Evolutionary conservation across 2,888 invertebrate species (phyloP).

Genomic region (Hyposoter didymator): DNA sequence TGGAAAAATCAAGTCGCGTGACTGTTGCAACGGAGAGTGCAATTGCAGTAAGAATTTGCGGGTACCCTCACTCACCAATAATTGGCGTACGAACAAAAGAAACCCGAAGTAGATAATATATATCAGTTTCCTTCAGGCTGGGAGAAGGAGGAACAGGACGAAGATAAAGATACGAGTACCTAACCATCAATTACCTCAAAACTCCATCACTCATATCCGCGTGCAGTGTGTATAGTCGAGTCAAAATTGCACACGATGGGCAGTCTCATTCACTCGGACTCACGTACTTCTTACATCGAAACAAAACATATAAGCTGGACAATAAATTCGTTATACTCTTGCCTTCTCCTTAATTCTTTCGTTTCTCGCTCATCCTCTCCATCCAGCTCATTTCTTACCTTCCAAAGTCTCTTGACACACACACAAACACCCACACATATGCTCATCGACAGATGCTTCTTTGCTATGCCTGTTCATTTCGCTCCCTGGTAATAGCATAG

Average conservation of each 20-base stretch:
- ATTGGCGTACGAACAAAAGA: slow-evolving; percentile 64
- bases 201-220: slow-evolving; percentile 67
- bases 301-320: slow-evolving; percentile 56
- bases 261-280: slow-evolving; percentile 39
- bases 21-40: slow-evolving; percentile 20
- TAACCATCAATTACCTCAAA: slow-evolving; percentile 67
- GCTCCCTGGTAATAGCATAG: slow-evolving; percentile 28
- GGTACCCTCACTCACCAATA: slow-evolving; percentile 49
- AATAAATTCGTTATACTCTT: slow-evolving; percentile 53
- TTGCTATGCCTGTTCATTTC: slow-evolving; percentile 7
- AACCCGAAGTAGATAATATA: slow-evolving; percentile 39
- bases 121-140: slow-evolving; percentile 33
- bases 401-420: slow-evolving; percentile 38
- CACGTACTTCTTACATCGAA: slow-evolving; percentile 13
- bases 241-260: slow-evolving; percentile 29
- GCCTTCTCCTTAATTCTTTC: slow-evolving; percentile 38
- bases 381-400: slow-evolving; percentile 30
- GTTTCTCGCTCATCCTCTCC: slow-evolving; percentile 5
- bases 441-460: slow-evolving; percentile 59
- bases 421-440: slow-evolving; percentile 4
- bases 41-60: slow-evolving; percentile 38
- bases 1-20: slow-evolving; percentile 32
- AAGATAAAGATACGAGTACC: slow-evolving; percentile 50
- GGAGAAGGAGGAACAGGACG: slow-evolving; percentile 37
- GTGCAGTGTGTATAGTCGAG: slow-evolving; percentile 32